Evolutionary conservation across 2,888 invertebrate genomes (phyloP).

Genomic region (Eupithecia pulchellata): DNA sequence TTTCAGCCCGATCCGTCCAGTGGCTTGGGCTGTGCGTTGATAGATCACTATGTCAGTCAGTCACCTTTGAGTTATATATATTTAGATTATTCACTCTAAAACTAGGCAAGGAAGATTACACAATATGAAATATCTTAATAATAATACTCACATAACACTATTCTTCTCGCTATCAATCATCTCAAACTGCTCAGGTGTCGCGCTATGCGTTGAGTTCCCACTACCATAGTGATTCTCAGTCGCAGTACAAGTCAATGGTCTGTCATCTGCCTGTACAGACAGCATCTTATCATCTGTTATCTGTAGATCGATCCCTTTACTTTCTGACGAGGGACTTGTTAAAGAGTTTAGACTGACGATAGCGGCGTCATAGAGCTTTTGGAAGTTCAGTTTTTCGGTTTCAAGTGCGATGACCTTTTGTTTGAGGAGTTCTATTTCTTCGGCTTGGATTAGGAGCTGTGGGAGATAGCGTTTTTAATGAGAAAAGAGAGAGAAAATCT

Average conservation of each 20-base stretch:
- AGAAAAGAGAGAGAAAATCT: not conserved
- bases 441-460: conserved; percentile 79
- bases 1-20: no score
- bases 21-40: no score
- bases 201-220: conserved; percentile 82
- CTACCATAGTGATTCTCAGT: conserved; percentile 82
- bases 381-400: conserved; percentile 85
- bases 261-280: conserved; percentile 51
- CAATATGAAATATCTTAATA: not conserved
- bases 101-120: no score
- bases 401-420: conserved; percentile 83
- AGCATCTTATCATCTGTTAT: conserved; percentile 68
- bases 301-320: conserved; percentile 66
- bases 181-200: conserved; percentile 87
- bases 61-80: no score
- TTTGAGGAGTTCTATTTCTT: conserved; percentile 84
- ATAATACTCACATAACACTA: conserved; percentile 67
- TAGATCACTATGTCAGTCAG: no score
- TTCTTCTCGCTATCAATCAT: conserved; percentile 85
- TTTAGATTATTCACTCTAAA: no score
- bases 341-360: conserved; percentile 79
- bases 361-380: conserved; percentile 82
- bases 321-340: conserved; percentile 75
- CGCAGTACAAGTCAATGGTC: conserved; percentile 75
- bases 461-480: conserved; percentile 36